These are phyloP conservation scores for Acleris laterana DNA, from an alignment of 2,888 invertebrate species.

Conservation along the genomic window DNA sequence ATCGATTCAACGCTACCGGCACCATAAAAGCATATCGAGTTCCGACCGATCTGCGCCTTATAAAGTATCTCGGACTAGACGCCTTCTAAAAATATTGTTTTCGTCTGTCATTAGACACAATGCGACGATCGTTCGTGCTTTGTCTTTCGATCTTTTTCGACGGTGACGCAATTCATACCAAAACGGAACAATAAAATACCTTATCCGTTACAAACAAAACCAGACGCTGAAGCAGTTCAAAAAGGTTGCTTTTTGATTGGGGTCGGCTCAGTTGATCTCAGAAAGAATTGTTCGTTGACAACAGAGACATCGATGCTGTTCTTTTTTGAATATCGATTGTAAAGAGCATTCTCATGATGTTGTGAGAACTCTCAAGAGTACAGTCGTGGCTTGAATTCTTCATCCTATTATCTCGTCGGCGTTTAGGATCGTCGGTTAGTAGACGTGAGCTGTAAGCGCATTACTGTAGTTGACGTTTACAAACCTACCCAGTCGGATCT, in stretches of 20 bases:
- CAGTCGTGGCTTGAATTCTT: constrained; percentile 73
- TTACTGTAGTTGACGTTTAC: not conserved
- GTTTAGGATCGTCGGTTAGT: constrained; percentile 46
- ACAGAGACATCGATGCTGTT: constrained; percentile 82
- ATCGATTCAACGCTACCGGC: constrained; percentile 60
- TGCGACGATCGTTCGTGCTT: constrained; percentile 75
- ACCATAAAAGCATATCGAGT: constrained; percentile 69
- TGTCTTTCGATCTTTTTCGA: constrained; percentile 72
- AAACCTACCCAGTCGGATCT: no score
- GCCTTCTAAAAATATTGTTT: constrained; percentile 79
- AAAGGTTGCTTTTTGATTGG: constrained; percentile 49
- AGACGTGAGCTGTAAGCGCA: constrained; percentile 6
- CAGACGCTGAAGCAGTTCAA: constrained; percentile 43
- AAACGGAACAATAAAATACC: constrained; percentile 73
- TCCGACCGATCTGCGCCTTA: constrained; percentile 62
- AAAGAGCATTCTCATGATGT: constrained; percentile 80
- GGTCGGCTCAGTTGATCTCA: constrained; percentile 60
- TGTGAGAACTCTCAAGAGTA: constrained; percentile 78
- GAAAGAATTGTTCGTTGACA: constrained; percentile 82
- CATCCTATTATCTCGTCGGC: constrained; percentile 63
- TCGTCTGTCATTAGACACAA: constrained; percentile 78
- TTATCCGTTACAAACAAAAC: constrained; percentile 42
- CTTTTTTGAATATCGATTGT: constrained; percentile 83
- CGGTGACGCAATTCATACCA: constrained; percentile 81
- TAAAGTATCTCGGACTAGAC: constrained; percentile 58